Evolutionary conservation across 1,140 invertebrate species (phyloP).

Genomic region (Amphibalanus amphitrite): DNA sequence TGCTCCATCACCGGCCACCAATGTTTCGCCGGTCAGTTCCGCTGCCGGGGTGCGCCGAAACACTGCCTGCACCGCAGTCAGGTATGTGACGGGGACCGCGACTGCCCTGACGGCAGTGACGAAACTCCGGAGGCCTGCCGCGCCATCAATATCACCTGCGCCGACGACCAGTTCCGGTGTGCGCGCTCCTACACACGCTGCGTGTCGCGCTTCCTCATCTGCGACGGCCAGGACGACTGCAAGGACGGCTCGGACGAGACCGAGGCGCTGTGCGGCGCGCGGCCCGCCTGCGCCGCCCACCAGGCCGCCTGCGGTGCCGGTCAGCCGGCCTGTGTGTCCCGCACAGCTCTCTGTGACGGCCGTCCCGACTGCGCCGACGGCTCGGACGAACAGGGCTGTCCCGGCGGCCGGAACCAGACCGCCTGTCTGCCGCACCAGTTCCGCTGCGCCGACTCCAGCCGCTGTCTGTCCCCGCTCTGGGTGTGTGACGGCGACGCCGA

Average conservation of each 20-base stretch:
- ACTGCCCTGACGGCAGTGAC: conserved; percentile 41
- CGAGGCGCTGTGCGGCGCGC: conserved; percentile 24
- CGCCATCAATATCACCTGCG: conserved; percentile 12
- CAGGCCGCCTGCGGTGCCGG: conserved; percentile 21
- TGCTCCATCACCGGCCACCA: no score
- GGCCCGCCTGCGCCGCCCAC: conserved; percentile 6
- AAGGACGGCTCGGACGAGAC: conserved; percentile 64
- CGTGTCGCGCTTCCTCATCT: conserved; percentile 49
- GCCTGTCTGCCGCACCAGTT: conserved; percentile 7
- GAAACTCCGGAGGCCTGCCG: conserved; percentile 30
- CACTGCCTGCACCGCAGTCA: conserved; percentile 37
- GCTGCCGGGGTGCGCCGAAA: conserved; percentile 11
- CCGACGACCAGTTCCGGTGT: conserved; percentile 24
- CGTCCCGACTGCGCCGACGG: conserved; percentile 64
- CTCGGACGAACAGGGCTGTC: conserved; percentile 43
- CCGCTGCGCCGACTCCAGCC: conserved; percentile 37
- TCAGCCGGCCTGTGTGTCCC: no score
- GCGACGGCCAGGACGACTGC: conserved; percentile 66
- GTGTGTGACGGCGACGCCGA: conserved; percentile 54
- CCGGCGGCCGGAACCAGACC: no score
- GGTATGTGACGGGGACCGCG: conserved; percentile 22
- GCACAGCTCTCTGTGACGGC: conserved; percentile 48
- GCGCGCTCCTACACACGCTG: conserved; percentile 32
- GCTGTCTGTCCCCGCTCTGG: conserved; percentile 54
- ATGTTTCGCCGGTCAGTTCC: conserved; percentile 3